Evolutionary conservation across 2,113 vertebrate genomes (phyloP), one percentile per base, ranked within the genome.

Genomic region (Notothenia coriiceps): DNA sequence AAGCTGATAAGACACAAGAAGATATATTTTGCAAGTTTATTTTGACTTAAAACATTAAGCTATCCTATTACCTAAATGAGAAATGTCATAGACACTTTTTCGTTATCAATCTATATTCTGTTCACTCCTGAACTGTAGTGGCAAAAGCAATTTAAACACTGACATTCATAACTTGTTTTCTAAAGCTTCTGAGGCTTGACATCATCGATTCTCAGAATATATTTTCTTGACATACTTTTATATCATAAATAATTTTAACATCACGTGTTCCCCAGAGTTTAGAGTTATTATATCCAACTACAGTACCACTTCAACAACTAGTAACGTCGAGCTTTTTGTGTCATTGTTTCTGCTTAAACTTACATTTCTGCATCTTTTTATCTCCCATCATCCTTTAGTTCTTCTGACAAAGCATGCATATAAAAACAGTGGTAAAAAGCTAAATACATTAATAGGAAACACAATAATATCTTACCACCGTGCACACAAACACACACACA

Each of bases 1-100:
- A 35, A 15, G 40, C 57, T 68, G 74, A 67, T 52, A 71, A 35
- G 44, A 2, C 17, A 54, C 20, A 20, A 5, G 20, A 73, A 57
- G 25, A 67, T 12, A 33, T 25, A 25, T 25, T 25, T 25, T 25
- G 25, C 25, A 25, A 25, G 25, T 25, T 25, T 25, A 25, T 25
- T 25, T 25, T 25, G 25, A 25, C 25, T 25, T 25, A 25, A 25
- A 25, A 25, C 25, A 25, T 25, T 25, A 25, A 25, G 25, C 25
- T 25, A 25, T 25, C 25, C 22, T 22, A 22, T 22, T 25, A 25
- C 2, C 25, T 25, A 2, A 25, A 25, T 25, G 25, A 25, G 25
- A 25, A 25, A 25, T 25, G 25, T 25, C 25, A 22, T 22, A 25
- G 25, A 25, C 25, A 25, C 25, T 25, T 25, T 25, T 25, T 25